Percentiles rank a stretch among this genome's conserved stretches.
Conservation (phyloP, 2,113 vertebrate genomes). For the Orycteropus afer region DNA sequence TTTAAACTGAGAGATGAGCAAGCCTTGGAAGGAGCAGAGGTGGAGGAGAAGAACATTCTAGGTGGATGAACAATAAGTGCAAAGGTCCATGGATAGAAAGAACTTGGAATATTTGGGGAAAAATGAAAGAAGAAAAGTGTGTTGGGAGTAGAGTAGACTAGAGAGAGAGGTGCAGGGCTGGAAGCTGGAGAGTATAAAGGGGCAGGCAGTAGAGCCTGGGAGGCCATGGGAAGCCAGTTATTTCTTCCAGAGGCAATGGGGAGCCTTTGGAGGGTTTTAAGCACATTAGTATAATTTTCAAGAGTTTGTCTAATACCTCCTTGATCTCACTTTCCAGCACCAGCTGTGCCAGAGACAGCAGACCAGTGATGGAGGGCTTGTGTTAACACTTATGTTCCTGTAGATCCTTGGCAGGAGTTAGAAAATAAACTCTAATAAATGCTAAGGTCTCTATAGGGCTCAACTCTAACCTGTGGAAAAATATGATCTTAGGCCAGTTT, state of each 20-base stretch:
- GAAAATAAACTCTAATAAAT: neutral
- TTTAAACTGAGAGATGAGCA: neutral
- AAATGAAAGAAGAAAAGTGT: neutral
- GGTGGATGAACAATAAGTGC: fast-evolving
- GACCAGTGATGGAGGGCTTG: neutral
- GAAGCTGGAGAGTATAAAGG: neutral
- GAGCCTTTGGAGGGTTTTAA: neutral
- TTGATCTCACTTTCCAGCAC: neutral
- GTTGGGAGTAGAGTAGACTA: neutral
- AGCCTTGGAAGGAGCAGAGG: fast-evolving
- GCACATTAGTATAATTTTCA: neutral
- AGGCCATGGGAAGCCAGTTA: neutral
- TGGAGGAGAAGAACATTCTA: neutral
- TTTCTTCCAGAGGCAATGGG: neutral
- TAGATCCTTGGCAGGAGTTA: neutral
- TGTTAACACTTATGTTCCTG: neutral
- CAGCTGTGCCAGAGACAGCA: neutral
- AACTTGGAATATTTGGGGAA: neutral
- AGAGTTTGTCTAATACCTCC: neutral
- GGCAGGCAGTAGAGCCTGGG: neutral
- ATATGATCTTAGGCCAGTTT: fast-evolving
- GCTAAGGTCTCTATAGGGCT: neutral
- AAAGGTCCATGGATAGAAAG: neutral
- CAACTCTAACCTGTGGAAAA: neutral
- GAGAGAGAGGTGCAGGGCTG: neutral